phyloP scores from a whole-genome alignment of 1,140 invertebrate genomes.

The Capitella teleta region DNA sequence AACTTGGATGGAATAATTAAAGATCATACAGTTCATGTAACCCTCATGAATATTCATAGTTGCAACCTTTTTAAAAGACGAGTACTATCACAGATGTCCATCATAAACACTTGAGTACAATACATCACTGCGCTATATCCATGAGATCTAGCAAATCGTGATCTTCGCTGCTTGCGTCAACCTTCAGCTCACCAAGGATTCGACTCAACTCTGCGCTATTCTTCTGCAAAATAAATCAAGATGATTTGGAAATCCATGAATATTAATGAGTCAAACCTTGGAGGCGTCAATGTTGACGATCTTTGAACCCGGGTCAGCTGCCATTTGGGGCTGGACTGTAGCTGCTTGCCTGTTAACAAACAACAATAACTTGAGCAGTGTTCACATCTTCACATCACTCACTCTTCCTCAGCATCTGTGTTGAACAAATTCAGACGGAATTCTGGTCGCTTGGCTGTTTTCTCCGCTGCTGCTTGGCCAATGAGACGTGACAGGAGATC shows the following conservation, averaged over 20 bases:
- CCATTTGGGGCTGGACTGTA: slow-evolving; percentile 21
- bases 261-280: slow-evolving; percentile 29
- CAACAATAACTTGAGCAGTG: background rate
- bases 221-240: slow-evolving; percentile 20
- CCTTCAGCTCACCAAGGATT: slow-evolving; percentile 34
- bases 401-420: slow-evolving; percentile 39
- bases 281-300: slow-evolving; percentile 36
- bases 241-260: too few relatives aligned
- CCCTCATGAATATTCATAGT: too few relatives aligned
- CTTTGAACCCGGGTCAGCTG: slow-evolving; percentile 22
- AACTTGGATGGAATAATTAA: too few relatives aligned
- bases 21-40: too few relatives aligned
- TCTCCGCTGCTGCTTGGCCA: slow-evolving; percentile 18
- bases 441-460: slow-evolving; percentile 21
- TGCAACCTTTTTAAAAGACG: too few relatives aligned
- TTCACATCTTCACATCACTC: slow-evolving; percentile 11
- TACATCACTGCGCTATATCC: slow-evolving; percentile 24
- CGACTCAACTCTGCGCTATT: slow-evolving; percentile 23
- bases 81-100: too few relatives aligned
- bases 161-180: slow-evolving; percentile 17
- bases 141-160: slow-evolving; percentile 33
- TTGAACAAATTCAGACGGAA: slow-evolving; percentile 39
- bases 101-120: too few relatives aligned
- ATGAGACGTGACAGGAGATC: slow-evolving; percentile 38
- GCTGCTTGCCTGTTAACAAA: slow-evolving; percentile 23